Evolutionary conservation across 2,888 invertebrate species (phyloP), one percentile per base, ranked within the genome.

Genomic region (Volucella inflata): DNA sequence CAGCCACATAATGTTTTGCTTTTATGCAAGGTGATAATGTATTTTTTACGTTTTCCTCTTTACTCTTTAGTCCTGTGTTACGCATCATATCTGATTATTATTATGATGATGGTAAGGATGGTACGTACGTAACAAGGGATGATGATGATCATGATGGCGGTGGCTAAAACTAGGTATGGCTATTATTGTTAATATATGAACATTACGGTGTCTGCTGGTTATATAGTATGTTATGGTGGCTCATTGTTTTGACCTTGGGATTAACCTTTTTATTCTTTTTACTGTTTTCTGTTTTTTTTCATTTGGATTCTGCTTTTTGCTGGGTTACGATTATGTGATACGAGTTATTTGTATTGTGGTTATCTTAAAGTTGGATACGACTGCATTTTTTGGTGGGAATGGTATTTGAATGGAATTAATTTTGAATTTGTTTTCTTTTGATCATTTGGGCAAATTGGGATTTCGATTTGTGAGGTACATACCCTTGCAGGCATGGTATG

Each of bases 131-230:
- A 21, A 21, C 21, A 21, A 21, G 21, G 21, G 21, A 21, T 21
- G 21, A 21, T 62, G 21, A 40, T 14, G 17, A 16, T 14, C 48
- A 10, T 44, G 48, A 64, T 51, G 71, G 30, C 53, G 53, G 57
- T 21, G 51, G 48, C 16, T 42, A 14, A 38, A 21, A 55, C 50
- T 36, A 46, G n/a, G 65, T 10, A 53, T 65, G 42, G 75, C 12
- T 64, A 30, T 36, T 76, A 75, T 60, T 60, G 30, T 67, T 76
- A 51, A 81, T 85, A 71, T 67, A 65, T 59, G 51, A 48, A 59
- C 79, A 76, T 85, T 81, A 85, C 51, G 60, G 59, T 76, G 84
- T 85, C 80, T 84, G 84, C 50, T 57, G 65, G 70, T 59, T 75
- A 53, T 46, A 59, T n/a, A n/a, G n/a, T n/a, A n/a, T n/a, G n/a